Percentiles rank a stretch among this genome's conserved stretches.
Conservation (phyloP, 2,113 vertebrate genomes). For the Passer montanus region DNA sequence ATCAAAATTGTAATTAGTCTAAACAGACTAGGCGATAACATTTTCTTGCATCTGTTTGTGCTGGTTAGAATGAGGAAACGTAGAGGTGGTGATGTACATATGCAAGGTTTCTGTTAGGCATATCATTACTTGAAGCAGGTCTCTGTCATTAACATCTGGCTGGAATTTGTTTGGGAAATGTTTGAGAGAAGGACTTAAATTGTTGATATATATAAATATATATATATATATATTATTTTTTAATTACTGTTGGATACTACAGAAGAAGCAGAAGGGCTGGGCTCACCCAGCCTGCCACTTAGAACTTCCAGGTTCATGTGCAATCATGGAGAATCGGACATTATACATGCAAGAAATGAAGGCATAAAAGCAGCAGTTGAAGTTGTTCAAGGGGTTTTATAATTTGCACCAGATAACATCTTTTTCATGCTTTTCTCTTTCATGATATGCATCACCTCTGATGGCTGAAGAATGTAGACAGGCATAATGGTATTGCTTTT, state of each 20-base stretch:
- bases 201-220: slow-evolving; percentile 58
- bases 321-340: slow-evolving; percentile 65
- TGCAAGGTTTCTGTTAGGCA: slow-evolving; percentile 69
- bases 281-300: slow-evolving; percentile 28
- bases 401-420: slow-evolving; percentile 71
- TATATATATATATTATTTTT: slow-evolving; percentile 60
- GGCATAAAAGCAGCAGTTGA: slow-evolving; percentile 64
- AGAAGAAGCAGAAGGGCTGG: slow-evolving; percentile 71
- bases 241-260: slow-evolving; percentile 69
- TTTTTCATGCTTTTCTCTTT: slow-evolving; percentile 75
- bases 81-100: slow-evolving; percentile 74
- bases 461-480: slow-evolving; percentile 96
- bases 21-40: slow-evolving; percentile 56
- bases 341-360: slow-evolving; percentile 59
- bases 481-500: slow-evolving; percentile 80
- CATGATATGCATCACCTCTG: slow-evolving; percentile 80
- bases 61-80: slow-evolving; percentile 54
- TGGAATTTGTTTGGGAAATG: slow-evolving; percentile 60
- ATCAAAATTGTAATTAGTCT: slow-evolving; percentile 67
- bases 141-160: slow-evolving; percentile 65
- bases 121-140: slow-evolving; percentile 71
- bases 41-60: slow-evolving; percentile 64
- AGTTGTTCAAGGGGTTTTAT: slow-evolving; percentile 62
- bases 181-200: slow-evolving; percentile 65
- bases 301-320: slow-evolving; percentile 69